phyloP scores from a whole-genome alignment of 2,797 vertebrate genomes.

The Chromobotia macracanthus region DNA sequence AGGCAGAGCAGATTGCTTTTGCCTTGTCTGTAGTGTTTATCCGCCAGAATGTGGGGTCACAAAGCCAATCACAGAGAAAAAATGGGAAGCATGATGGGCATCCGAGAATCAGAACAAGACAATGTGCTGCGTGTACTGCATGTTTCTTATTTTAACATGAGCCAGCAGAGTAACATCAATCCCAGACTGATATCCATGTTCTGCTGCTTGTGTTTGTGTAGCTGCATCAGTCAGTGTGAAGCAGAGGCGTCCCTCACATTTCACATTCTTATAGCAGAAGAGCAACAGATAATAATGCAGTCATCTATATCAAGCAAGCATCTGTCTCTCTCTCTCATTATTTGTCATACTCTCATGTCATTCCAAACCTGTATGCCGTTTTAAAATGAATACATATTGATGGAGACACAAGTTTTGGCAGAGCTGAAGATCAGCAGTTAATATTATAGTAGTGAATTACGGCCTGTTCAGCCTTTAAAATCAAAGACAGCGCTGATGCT shows the following conservation, averaged over 20 bases:
- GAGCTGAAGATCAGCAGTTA: not conserved
- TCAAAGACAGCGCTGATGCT: not conserved
- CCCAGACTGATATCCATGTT: not conserved
- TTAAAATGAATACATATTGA: too few relatives aligned
- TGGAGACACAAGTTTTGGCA: too few relatives aligned
- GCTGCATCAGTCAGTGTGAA: conserved; percentile 2
- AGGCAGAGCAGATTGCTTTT: conserved; percentile 57
- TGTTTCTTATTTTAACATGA: not conserved
- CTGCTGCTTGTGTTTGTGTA: not conserved
- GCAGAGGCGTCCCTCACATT: not conserved
- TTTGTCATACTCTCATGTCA: conserved; percentile 56
- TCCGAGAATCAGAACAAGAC: conserved; percentile 16
- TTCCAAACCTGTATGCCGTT: not conserved
- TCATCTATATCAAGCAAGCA: not conserved
- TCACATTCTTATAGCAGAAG: not conserved
- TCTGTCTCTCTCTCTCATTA: conserved; percentile 70
- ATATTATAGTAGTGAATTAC: not conserved
- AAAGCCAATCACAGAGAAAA: conserved; percentile 12
- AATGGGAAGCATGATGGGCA: conserved; percentile 11
- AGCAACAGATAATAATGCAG: not conserved
- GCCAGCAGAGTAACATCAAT: conserved; percentile 11
- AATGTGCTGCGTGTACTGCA: too few relatives aligned
- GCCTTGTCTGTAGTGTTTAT: conserved; percentile 50
- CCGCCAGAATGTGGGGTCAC: conserved; percentile 48
- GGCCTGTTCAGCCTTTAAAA: not conserved